These are phyloP conservation scores for Petrocephalus schoutedeni DNA, from an alignment of 2,797 vertebrate genomes.

Conservation along the genomic window DNA sequence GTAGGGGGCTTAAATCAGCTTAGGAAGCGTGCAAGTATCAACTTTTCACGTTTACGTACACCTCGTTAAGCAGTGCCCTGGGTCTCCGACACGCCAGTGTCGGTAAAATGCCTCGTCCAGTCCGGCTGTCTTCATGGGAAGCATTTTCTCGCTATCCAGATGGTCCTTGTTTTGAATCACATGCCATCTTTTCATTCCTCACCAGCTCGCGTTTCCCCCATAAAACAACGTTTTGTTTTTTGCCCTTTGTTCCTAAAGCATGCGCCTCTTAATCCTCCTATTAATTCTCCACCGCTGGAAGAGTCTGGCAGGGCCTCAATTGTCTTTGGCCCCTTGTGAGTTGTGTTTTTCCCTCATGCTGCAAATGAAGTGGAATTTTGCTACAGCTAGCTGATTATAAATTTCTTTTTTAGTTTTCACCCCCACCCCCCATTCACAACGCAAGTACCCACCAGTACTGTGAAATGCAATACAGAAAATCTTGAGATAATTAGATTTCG, in stretches of 20 bases:
- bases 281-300: slow-evolving; percentile 25
- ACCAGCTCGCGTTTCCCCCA: slow-evolving; percentile 31
- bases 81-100: neutral
- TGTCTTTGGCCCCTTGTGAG: neutral
- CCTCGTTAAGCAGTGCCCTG: neutral
- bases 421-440: neutral
- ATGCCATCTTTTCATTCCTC: slow-evolving; percentile 37
- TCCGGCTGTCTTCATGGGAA: slow-evolving; percentile 37
- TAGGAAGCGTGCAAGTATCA: neutral
- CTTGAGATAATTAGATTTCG: neutral
- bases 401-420: neutral
- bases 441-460: slow-evolving; percentile 25
- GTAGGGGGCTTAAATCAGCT: neutral
- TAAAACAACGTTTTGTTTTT: slow-evolving; percentile 34
- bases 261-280: slow-evolving; percentile 30
- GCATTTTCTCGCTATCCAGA: slow-evolving; percentile 41
- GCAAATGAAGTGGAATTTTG: neutral
- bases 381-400: slow-evolving; percentile 2
- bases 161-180: slow-evolving; percentile 43
- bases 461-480: slow-evolving; percentile 23
- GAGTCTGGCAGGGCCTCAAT: neutral
- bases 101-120: neutral
- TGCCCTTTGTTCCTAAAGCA: slow-evolving; percentile 36
- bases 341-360: slow-evolving; percentile 6
- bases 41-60: neutral